Evolutionary conservation across 2,888 invertebrate species (phyloP), one percentile per base, ranked within the genome.

Genomic region (Rhamnusium bicolor): DNA sequence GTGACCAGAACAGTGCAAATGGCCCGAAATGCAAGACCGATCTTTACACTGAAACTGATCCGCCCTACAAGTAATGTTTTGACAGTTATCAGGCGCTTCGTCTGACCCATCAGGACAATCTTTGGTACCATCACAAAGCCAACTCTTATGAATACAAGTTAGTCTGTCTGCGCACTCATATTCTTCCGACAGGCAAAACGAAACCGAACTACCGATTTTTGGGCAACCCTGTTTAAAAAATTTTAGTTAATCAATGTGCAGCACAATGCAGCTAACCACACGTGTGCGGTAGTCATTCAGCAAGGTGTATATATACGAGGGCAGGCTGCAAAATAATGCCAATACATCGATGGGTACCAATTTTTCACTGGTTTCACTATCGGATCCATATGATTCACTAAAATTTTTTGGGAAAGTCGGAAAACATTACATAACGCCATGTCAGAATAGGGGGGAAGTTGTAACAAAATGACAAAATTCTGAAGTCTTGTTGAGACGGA

Each of bases 11-110:
- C 98, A 98, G 81, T 93, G 93, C 77, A 96, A 89, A 79, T 94
- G 92, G 1, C 95, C 95, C 56, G 94, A 91, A 46, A 96, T 95
- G 84, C 96, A 96, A 77, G 92, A 92, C 74, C 91, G 92, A 89
- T 95, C 94, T 61, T 91, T 92, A 87, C 97, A 98, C 84, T 95
- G 94, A 87, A 96, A 97, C 88, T 97, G 96, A 89, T 97, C 96
- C 0, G 93, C 90, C 56, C 95, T 90, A 88, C 97, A 98, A 24
- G 94, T 95, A 81, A 93, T 89, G 83, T 94, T 94, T 56, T 91
- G 91, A 80, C 95, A 93, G 83, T 91, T 90, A 58, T 90, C 90
- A 0, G 90, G 89, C 0, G 91, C 90, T 86, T 96, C 96, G 85
- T 96, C 96, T 0, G 93, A 93, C 29, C 95, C 95, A 83, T 94